These are phyloP conservation scores for Bolinopsis microptera DNA, from an alignment of 37 sponge, comb jelly and placozoan species.

Conservation along the genomic window DNA sequence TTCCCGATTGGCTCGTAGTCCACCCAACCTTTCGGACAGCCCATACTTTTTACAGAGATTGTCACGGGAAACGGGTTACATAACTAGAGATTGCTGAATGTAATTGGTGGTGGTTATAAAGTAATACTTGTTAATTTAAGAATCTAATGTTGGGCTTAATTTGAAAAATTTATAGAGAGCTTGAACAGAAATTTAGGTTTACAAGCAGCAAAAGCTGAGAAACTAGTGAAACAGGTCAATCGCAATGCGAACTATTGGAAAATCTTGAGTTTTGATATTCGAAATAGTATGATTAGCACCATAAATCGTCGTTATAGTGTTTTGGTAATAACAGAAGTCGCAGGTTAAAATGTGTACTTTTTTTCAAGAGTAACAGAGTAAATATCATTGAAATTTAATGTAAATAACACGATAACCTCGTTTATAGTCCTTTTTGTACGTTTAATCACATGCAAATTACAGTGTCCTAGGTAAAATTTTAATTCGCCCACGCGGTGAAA, in stretches of 20 bases:
- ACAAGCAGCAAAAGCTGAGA: too few relatives aligned
- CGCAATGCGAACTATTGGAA: background rate
- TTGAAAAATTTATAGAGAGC: too few relatives aligned
- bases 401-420: background rate
- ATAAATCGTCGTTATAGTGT: background rate
- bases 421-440: too few relatives aligned
- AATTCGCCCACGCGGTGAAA: too few relatives aligned
- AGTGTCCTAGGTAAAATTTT: too few relatives aligned
- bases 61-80: too few relatives aligned
- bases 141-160: too few relatives aligned
- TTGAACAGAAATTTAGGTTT: background rate
- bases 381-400: background rate
- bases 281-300: background rate
- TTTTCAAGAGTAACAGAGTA: too few relatives aligned
- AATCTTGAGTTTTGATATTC: background rate
- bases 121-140: too few relatives aligned
- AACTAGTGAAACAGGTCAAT: background rate
- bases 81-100: background rate
- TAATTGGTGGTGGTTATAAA: too few relatives aligned
- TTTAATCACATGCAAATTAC: background rate
- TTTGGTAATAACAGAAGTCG: background rate
- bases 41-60: background rate
- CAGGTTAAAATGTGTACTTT: background rate
- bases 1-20: slow-evolving; percentile 72
- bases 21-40: slow-evolving; percentile 69